Base-by-base conservation (phyloP, 37 sponge, comb jelly and placozoan genomes). In the Halichondria panicea region DNA sequence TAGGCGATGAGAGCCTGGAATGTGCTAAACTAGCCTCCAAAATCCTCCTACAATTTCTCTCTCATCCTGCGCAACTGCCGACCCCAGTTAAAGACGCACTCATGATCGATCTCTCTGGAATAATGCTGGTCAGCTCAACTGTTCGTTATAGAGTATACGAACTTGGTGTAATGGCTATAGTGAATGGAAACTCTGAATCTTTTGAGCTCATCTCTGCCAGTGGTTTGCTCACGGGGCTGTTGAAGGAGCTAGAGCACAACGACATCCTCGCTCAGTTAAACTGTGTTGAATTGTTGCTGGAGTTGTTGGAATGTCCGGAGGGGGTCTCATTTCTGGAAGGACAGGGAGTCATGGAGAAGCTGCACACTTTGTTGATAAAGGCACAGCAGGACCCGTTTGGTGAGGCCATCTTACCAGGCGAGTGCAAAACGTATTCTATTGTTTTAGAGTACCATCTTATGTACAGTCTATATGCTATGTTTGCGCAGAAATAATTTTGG, bases 101-200 rank as follows among this genome's bases (percentile, higher is more conserved):
- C 21, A 15, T 75, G 12, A 35, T 54, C 37, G 92, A 92, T 39
- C 25, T 92, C 55, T 30, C 55, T 11, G 42, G 32, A 11, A 11
- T 88, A 0, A 32, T 84, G 52, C 22, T 9, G n/a, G 71, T 62
- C 44, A 79, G 60, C 44, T 66, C 54, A 44, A 70, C 68, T 32
- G 81, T 92, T 62, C 76, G 92, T 12, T 87, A 65, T 34, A 50
- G 92, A 38, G 90, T 92, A 31, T 92, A 92, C 43, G 91, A 92
- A 2, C 52, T 87, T 53, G 43, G 33, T 43, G 74, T 80, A 34
- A 52, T 75, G 48, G 24, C 75, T 3, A n/a, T 59, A 36, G 7
- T 66, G 27, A 34, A 38, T 1, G 25, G 62, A 8, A 56, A 44
- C 4, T 43, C 45, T 31, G 79, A 78, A 32, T 55, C 63, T 12